These are phyloP conservation scores for Dendrophyllia cribrosa DNA, from an alignment of 64 coral and sea anemone genomes.

Conservation along the genomic window DNA sequence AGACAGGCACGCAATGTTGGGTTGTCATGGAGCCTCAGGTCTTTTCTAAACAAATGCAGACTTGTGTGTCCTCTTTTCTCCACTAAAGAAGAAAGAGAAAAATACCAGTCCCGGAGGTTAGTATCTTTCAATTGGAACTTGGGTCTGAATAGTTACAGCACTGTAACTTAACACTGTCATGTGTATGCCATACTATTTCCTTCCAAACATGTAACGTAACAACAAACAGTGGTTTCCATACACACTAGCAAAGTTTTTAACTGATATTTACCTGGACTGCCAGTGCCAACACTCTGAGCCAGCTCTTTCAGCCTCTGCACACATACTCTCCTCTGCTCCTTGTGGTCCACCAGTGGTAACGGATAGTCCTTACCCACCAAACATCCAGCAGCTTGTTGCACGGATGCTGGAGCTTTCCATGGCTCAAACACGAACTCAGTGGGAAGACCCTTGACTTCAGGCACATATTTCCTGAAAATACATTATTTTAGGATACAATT, in stretches of 20 bases:
- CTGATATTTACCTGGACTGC: not conserved
- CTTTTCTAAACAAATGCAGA: slow-evolving; percentile 86
- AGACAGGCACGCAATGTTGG: slow-evolving; percentile 53
- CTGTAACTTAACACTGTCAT: too few relatives aligned
- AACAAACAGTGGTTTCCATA: too few relatives aligned
- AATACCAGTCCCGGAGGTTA: not conserved
- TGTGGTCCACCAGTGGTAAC: slow-evolving; percentile 32
- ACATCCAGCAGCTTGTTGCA: slow-evolving; percentile 63
- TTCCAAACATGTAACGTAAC: too few relatives aligned
- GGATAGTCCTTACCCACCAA: slow-evolving; percentile 78
- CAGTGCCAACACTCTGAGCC: not conserved
- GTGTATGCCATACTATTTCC: too few relatives aligned
- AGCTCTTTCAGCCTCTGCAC: slow-evolving; percentile 39
- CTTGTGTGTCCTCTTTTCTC: slow-evolving; percentile 9
- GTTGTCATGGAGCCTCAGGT: slow-evolving; percentile 83
- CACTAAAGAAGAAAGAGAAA: not conserved
- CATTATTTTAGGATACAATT: not conserved
- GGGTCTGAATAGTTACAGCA: too few relatives aligned
- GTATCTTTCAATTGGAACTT: not conserved
- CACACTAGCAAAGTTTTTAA: too few relatives aligned
- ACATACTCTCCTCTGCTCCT: slow-evolving; percentile 52
- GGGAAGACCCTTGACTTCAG: slow-evolving; percentile 69
- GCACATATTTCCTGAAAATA: slow-evolving; percentile 75
- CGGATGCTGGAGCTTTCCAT: slow-evolving; percentile 66
- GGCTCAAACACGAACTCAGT: slow-evolving; percentile 76